Percentiles rank a stretch among this genome's conserved stretches.
Evolutionary conservation across 2,113 vertebrate genomes (phyloP).

Genomic region (Synchiropus splendidus): DNA sequence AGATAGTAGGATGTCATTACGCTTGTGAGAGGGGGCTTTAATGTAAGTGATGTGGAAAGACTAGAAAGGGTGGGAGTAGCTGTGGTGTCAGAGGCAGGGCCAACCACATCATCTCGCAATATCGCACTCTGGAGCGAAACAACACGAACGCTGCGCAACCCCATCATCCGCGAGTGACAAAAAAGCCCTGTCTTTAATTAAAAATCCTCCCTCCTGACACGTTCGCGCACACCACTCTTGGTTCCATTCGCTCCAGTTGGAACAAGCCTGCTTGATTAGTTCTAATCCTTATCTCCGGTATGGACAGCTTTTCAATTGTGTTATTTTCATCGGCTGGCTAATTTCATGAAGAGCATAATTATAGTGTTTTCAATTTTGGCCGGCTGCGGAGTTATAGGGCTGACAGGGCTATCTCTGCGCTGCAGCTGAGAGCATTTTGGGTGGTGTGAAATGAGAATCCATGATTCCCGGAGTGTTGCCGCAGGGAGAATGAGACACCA

Average conservation of each 20-base stretch:
- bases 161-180: slow-evolving; percentile 11
- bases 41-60: slow-evolving; percentile 51
- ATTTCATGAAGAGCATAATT: slow-evolving; percentile 66
- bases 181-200: slow-evolving; percentile 55
- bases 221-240: slow-evolving; percentile 11
- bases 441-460: slow-evolving; percentile 10
- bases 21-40: slow-evolving; percentile 32
- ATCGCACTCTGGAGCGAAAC: neutral
- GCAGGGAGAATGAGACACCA: slow-evolving; percentile 18
- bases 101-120: slow-evolving; percentile 28
- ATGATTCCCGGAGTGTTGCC: slow-evolving; percentile 10
- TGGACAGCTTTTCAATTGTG: slow-evolving; percentile 50
- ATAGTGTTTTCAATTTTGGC: slow-evolving; percentile 57
- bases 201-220: slow-evolving; percentile 14
- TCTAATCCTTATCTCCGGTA: slow-evolving; percentile 54
- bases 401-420: slow-evolving; percentile 39
- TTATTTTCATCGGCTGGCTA: slow-evolving; percentile 44
- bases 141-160: neutral
- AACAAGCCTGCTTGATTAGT: slow-evolving; percentile 41
- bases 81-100: slow-evolving; percentile 14
- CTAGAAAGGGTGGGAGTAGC: slow-evolving; percentile 8
- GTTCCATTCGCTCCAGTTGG: slow-evolving; percentile 22
- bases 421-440: slow-evolving; percentile 37
- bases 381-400: slow-evolving; percentile 37
- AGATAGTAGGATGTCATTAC: slow-evolving; percentile 45